These are phyloP conservation scores for Darevskia nairensis DNA, from an alignment of 2,797 vertebrate species.

Conservation along the genomic window DNA sequence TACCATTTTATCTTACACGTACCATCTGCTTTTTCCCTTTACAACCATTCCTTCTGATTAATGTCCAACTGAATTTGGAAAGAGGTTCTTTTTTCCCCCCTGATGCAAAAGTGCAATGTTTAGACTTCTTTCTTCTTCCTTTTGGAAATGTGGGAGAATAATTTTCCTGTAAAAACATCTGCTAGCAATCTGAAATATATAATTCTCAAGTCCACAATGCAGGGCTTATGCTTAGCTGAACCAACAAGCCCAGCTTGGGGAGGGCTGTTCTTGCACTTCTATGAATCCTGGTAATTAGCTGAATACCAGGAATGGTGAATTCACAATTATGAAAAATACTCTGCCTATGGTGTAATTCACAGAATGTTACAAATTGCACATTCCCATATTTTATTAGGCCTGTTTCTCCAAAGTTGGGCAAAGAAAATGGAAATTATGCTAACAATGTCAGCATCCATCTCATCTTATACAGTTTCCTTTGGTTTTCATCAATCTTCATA, in stretches of 20 bases:
- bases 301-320: not conserved
- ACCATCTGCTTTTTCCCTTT: constrained; percentile 18
- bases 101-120: constrained; percentile 2
- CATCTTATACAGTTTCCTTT: not conserved
- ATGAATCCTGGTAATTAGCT: constrained; percentile 6
- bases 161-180: constrained; percentile 19
- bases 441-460: not conserved
- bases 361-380: constrained; percentile 2
- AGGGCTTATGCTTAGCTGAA: not conserved
- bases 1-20: fast-evolving
- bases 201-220: not conserved
- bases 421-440: not conserved
- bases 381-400: not conserved
- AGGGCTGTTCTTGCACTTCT: not conserved
- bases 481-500: not conserved
- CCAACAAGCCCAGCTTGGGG: not conserved
- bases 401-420: not conserved
- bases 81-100: not conserved
- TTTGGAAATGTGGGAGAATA: constrained; percentile 13
- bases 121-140: not conserved
- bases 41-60: not conserved
- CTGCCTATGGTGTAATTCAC: not conserved
- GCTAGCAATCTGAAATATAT: not conserved
- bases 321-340: constrained; percentile 21
- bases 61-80: not conserved